A percentile compares a stretch with the other conserved stretches of the same genome.
Conservation (phyloP, 2,113 vertebrate genomes). For the Gymnarchus niloticus region DNA sequence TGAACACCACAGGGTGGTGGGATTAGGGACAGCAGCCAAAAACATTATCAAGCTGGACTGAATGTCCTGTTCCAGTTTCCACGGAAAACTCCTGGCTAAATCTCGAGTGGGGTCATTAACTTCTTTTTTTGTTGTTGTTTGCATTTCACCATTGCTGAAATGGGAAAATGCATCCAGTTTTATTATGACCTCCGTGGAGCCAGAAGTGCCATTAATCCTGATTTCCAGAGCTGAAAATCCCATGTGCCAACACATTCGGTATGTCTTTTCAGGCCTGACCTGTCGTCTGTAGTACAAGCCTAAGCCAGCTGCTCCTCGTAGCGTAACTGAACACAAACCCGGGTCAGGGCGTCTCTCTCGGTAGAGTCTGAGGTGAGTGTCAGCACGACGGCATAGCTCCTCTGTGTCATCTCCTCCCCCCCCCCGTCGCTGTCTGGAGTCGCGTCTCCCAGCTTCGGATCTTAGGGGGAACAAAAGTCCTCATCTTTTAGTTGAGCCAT, state of each 20-base stretch:
- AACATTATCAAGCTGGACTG: neutral
- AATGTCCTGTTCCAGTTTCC: neutral
- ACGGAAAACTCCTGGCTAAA: neutral
- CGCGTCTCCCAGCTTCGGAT: conserved; percentile 56
- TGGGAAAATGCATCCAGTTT: neutral
- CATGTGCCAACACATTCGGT: neutral
- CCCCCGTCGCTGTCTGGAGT: conserved; percentile 41
- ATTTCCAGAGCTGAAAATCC: neutral
- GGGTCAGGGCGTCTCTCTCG: conserved; percentile 43
- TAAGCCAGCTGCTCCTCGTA: neutral
- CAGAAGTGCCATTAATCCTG: neutral
- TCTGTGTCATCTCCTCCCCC: conserved; percentile 37
- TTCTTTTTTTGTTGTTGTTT: neutral
- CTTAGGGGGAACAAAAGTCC: conserved; percentile 28
- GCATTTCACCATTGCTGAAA: neutral
- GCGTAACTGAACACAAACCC: conserved; percentile 39
- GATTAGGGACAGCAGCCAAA: neutral
- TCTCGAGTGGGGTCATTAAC: neutral
- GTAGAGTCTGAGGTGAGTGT: conserved; percentile 41
- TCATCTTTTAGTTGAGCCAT: neutral
- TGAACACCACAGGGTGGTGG: neutral
- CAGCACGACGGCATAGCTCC: conserved; percentile 42
- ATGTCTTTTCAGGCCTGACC: neutral
- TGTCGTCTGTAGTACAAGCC: neutral
- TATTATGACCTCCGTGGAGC: neutral